Evolutionary conservation across 2,113 vertebrate genomes (phyloP), one percentile per base, ranked within the genome.

Genomic region (Zosterops lateralis): DNA sequence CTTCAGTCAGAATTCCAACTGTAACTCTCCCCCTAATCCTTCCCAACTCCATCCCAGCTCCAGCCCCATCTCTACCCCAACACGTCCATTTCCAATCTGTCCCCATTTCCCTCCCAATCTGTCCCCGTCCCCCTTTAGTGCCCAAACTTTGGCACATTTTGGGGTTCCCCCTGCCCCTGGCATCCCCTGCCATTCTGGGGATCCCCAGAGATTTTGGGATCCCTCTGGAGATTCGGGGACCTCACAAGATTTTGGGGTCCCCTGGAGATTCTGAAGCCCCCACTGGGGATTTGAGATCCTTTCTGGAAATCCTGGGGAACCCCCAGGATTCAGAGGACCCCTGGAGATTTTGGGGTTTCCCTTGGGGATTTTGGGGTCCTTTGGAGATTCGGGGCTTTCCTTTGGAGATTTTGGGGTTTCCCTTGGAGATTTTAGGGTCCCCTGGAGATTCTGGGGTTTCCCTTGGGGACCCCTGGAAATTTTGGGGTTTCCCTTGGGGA

Each of bases 111-210:
- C 20, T 32, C 32, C 53, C 24, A 9, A 11, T 19, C 31, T 1
- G 1, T 12, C 38, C 51, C 51, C 1, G 1, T 8, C 4, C 18
- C 21, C 8, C 45, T 14, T 10, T 45, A 3, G 22, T 18, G 38
- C 32, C 40, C 76, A 61, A n/a, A 3, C 14, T 14, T 2, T 3
- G 32, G 42, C 26, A 20, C 12, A 12, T 36, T 56, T 45, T 3
- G 28, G 76, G 40, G 40, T 26, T 36, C 26, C 50, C 40, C 4
- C 6, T 1, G 2, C 19, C 48, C 38, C 58, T 9, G 31, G 26
- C 61, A 45, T 2, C 32, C 34, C 26, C 40, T 6, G 32, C 11
- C 31, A 22, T 42, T 38, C 20, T 11, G 20, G 28, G 42, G 14
- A 3, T 6, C 8, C 38, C 8, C 28, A 6, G 10, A 29, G 12